Base-by-base conservation (phyloP, 1,140 invertebrate genomes). In the Drosophila grimshawi region DNA sequence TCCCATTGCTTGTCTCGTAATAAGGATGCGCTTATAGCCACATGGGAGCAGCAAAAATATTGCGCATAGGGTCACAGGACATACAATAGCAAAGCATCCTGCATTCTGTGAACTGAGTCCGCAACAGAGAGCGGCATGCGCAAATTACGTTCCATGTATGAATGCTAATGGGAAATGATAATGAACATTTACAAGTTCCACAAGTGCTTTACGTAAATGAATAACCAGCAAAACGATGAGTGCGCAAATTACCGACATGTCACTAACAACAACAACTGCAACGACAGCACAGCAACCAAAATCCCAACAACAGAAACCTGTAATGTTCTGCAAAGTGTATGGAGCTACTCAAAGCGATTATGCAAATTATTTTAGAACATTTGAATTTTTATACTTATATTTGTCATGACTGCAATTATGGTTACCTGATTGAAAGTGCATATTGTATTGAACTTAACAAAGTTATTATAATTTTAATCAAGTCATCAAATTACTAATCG, bases 151-250 rank as follows among this genome's bases (percentile, higher is more conserved):
- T 62, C 45, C 59, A 71, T 88, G 39, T 43, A 83, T 80, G 65
- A 69, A 78, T 85, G 77, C 85, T 83, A 89, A 88, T 89, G 63
- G 69, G 56, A 69, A 89, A 88, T 80, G 80, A 56, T 88, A 88
- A 88, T 78, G 85, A 83, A 78, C 77, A 67, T 80, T 83, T 82
- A 80, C 80, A 88, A 66, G 57, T 78, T 68, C 52, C 65, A 83
- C 70, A 68, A 83, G 69, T 76, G 73, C 73, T 61, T 46, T 48
- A 76, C 82, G 79, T 80, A 86, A 73, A 73, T 67, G 70, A 60
- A 74, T 70, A 71, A 65, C 56, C 65, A 62, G 65, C 71, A 53
- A 72, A 70, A 57, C 67, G 73, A 76, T 45, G 53, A 76, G 60
- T 43, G 46, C 43, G 60, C 53, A 64, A 72, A 76, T 52, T 71